These are phyloP conservation scores for Chloebia gouldiae DNA, from an alignment of 2,113 vertebrate species.

Conservation along the genomic window DNA sequence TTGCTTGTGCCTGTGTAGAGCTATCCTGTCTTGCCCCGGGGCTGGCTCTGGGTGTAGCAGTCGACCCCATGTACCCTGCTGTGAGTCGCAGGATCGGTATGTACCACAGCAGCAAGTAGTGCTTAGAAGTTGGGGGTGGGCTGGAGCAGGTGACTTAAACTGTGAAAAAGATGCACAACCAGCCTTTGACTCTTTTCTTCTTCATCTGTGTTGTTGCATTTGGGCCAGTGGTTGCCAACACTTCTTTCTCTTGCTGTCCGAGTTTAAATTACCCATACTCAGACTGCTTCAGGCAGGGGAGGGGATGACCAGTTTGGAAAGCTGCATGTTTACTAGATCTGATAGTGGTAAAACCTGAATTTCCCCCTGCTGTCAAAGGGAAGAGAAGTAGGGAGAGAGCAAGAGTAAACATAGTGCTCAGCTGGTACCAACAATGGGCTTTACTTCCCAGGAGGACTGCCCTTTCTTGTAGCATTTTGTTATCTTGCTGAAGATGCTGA, in stretches of 20 bases:
- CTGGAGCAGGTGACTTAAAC: not conserved
- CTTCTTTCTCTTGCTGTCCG: not conserved
- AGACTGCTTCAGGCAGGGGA: not conserved
- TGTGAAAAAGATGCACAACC: not conserved
- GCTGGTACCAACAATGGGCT: not conserved
- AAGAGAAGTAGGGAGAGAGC: not conserved
- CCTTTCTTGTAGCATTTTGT: not conserved
- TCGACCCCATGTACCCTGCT: accelerated
- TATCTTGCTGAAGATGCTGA: not conserved
- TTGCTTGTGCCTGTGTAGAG: not conserved
- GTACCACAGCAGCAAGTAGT: not conserved
- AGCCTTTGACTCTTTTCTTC: not conserved
- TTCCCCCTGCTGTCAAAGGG: not conserved
- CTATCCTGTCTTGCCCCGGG: not conserved
- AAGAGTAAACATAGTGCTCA: not conserved
- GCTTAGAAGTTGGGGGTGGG: not conserved
- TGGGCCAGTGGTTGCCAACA: not conserved
- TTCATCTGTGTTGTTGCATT: not conserved
- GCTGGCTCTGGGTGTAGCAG: not conserved
- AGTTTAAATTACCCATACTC: not conserved
- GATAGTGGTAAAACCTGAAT: not conserved
- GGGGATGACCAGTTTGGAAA: not conserved
- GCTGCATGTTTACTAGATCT: not conserved
- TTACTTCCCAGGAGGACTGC: not conserved
- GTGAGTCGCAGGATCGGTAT: not conserved